phyloP scores from a whole-genome alignment of 2,888 invertebrate species.

The Drosophila gaucha region DNA sequence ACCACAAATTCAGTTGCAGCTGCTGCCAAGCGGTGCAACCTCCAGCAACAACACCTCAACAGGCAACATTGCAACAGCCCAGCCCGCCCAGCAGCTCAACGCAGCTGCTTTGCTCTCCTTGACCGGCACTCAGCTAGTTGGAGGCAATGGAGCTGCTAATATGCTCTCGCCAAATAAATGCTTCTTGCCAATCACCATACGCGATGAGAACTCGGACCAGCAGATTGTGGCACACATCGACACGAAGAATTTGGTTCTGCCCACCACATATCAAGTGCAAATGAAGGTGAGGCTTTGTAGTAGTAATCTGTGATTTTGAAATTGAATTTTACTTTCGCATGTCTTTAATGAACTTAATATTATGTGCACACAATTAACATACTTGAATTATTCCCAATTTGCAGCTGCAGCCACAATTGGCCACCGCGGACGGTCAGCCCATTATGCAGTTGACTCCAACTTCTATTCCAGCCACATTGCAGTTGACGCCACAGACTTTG shows the following conservation, averaged over 20 bases:
- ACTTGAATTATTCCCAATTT: slow-evolving; percentile 14
- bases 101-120: slow-evolving; percentile 34
- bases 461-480: slow-evolving; percentile 83
- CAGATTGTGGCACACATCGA: slow-evolving; percentile 85
- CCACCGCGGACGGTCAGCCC: slow-evolving; percentile 84
- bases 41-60: slow-evolving; percentile 6
- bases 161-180: slow-evolving; percentile 83
- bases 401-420: slow-evolving; percentile 83
- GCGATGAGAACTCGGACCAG: slow-evolving; percentile 84
- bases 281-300: slow-evolving; percentile 81
- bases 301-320: neutral
- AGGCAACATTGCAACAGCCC: slow-evolving; percentile 29
- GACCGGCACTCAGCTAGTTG: neutral
- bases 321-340: too few relatives aligned
- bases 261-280: slow-evolving; percentile 84
- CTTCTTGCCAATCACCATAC: slow-evolving; percentile 84
- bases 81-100: slow-evolving; percentile 62
- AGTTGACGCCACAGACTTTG: slow-evolving; percentile 79
- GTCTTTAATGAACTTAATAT: neutral
- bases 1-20: slow-evolving; percentile 66
- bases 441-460: slow-evolving; percentile 84
- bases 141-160: slow-evolving; percentile 65
- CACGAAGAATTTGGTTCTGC: slow-evolving; percentile 84
- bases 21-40: slow-evolving; percentile 41
- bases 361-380: neutral